phyloP scores from a whole-genome alignment of 2,113 vertebrate species.

The Saccopteryx bilineata region DNA sequence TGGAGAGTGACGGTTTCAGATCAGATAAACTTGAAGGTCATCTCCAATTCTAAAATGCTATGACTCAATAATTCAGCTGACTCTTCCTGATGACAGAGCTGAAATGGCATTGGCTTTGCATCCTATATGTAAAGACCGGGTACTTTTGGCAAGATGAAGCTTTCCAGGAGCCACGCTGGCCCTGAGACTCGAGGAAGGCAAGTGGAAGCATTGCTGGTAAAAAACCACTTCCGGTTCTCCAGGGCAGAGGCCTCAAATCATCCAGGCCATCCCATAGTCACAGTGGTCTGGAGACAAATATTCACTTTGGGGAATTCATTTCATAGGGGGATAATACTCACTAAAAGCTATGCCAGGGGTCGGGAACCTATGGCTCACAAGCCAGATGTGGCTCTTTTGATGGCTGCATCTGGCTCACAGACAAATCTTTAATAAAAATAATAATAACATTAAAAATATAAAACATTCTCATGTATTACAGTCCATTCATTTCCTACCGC shows the following conservation, averaged over 20 bases:
- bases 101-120: not conserved
- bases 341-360: not conserved
- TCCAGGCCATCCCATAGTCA: rapidly evolving
- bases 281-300: not conserved
- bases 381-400: no score
- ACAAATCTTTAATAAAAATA: no score
- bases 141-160: not conserved
- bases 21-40: constrained; percentile 11
- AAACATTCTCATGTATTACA: no score
- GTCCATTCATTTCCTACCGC: no score
- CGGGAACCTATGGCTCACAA: no score
- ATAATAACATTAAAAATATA: no score
- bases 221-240: not conserved
- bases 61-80: not conserved
- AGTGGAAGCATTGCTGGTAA: not conserved
- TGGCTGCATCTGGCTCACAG: no score
- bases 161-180: not conserved
- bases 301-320: not conserved
- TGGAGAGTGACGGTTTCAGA: not conserved
- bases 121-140: not conserved
- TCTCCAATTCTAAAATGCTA: not conserved
- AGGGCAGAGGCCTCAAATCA: not conserved
- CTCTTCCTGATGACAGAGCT: not conserved
- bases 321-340: not conserved
- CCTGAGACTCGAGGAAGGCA: not conserved